phyloP scores from a whole-genome alignment of 2,797 vertebrate genomes.

The Ambastaia sidthimunki region DNA sequence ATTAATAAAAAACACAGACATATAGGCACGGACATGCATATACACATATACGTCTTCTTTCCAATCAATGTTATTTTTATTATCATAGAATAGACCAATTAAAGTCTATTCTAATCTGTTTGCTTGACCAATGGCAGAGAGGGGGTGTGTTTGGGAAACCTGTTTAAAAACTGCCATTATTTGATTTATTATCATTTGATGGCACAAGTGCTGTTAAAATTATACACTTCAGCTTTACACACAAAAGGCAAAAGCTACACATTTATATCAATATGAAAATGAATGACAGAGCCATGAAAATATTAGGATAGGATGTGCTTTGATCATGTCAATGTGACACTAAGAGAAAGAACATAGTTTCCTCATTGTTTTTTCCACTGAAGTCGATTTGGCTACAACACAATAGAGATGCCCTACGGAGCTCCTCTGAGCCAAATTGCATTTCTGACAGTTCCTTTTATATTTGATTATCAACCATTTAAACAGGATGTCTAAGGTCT shows the following conservation, averaged over 20 bases:
- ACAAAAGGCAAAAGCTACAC: not conserved
- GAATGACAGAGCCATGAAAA: constrained; percentile 5
- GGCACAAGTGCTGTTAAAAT: not conserved
- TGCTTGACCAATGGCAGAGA: too few species aligned
- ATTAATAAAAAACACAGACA: not conserved
- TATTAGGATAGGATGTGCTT: constrained; percentile 31
- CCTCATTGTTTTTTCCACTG: too few species aligned
- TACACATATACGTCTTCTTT: too few species aligned
- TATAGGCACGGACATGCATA: too few species aligned
- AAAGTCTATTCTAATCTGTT: too few species aligned
- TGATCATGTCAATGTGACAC: constrained; percentile 20
- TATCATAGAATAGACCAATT: not conserved
- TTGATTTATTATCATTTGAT: not conserved
- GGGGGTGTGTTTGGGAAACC: not conserved
- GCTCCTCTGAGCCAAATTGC: constrained; percentile 22
- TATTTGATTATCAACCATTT: constrained; percentile 56
- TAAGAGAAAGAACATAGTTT: not conserved
- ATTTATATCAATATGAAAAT: constrained; percentile 1
- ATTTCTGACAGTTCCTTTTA: constrained; percentile 47
- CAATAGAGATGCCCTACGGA: constrained; percentile 24
- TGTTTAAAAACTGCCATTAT: not conserved
- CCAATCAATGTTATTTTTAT: too few species aligned
- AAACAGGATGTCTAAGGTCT: constrained; percentile 54
- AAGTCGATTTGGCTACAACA: constrained; percentile 29
- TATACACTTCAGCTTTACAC: not conserved